Evolutionary conservation across 2,888 invertebrate species (phyloP).

Genomic region (Agriopis aurantiaria): DNA sequence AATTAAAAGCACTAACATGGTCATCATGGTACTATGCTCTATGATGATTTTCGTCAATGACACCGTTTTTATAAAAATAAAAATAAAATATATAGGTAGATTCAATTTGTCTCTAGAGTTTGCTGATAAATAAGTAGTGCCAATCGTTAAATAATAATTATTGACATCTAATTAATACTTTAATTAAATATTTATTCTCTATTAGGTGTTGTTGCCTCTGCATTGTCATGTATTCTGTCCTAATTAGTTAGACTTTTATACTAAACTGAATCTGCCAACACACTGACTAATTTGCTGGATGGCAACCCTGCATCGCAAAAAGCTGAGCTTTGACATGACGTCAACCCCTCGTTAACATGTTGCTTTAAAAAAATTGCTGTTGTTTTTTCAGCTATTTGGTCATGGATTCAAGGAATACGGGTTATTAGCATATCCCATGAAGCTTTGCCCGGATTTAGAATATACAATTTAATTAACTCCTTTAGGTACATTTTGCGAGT

Average conservation of each 20-base stretch:
- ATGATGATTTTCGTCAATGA: too few species aligned
- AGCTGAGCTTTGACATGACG: conserved; percentile 38
- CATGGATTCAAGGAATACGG: conserved; percentile 18
- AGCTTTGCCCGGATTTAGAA: conserved; percentile 10
- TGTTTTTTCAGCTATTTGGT: conserved; percentile 23
- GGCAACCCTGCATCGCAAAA: conserved; percentile 34
- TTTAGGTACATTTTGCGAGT: neutral
- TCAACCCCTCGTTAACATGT: conserved; percentile 38
- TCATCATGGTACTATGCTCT: too few species aligned
- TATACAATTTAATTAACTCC: neutral
- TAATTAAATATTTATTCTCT: neutral
- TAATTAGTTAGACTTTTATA: neutral
- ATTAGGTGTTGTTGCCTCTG: neutral
- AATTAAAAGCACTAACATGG: too few species aligned
- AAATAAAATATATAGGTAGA: too few species aligned
- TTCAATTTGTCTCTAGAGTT: too few species aligned
- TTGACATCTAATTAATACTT: neutral
- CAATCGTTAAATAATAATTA: too few species aligned
- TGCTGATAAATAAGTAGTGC: too few species aligned
- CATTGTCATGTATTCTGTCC: neutral
- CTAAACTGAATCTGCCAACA: neutral
- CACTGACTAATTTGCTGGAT: conserved; percentile 6
- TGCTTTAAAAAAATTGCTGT: conserved; percentile 28
- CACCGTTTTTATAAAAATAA: too few species aligned
- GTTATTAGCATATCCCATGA: conserved; percentile 6